Percentiles rank a stretch among this genome's conserved stretches.
Conservation (phyloP, 64 coral and sea anemone genomes). For the Trachythela sp. region DNA sequence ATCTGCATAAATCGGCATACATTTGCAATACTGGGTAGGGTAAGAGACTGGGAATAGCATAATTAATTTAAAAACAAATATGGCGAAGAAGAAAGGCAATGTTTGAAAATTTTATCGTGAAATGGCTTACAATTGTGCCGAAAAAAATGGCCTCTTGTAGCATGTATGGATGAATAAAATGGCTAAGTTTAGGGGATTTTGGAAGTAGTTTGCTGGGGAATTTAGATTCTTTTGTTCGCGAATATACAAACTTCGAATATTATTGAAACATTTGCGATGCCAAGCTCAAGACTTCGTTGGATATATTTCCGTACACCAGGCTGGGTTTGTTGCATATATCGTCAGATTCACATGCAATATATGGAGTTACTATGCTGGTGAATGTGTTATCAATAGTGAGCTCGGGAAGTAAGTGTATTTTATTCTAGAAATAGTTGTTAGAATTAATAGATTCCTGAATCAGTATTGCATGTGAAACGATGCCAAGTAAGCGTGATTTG, state of each 20-base stretch:
- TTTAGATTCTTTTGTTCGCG: neutral
- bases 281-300: neutral
- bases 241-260: neutral
- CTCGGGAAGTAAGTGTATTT: conserved; percentile 5
- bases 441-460: neutral
- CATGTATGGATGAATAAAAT: neutral
- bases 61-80: neutral
- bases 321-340: neutral
- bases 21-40: neutral
- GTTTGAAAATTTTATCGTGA: neutral
- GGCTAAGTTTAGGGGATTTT: neutral
- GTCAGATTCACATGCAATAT: neutral
- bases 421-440: neutral
- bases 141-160: neutral
- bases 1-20: neutral
- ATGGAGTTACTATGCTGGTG: neutral
- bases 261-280: neutral
- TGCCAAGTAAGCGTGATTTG: neutral
- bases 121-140: neutral
- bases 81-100: neutral
- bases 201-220: neutral
- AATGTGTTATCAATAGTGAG: neutral
- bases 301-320: neutral
- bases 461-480: conserved; percentile 11
- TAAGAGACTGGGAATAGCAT: neutral